These are phyloP conservation scores for Vidua macroura DNA, from an alignment of 2,113 vertebrate genomes.

Conservation along the genomic window DNA sequence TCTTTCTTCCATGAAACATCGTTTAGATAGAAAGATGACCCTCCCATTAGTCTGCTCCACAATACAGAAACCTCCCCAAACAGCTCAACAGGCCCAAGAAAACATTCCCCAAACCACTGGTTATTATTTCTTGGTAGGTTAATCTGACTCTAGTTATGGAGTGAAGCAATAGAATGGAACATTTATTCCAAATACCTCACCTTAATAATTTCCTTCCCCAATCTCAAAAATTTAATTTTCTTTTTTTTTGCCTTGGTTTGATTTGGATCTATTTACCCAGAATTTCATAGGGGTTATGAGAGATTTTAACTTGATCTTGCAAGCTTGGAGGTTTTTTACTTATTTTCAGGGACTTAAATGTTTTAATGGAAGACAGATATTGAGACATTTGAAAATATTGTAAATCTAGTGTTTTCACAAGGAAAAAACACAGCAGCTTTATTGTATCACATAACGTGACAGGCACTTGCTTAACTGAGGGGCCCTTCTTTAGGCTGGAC, in stretches of 20 bases:
- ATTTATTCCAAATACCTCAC: background rate
- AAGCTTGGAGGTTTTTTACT: background rate
- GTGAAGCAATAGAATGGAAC: background rate
- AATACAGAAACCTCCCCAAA: background rate
- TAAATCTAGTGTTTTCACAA: background rate
- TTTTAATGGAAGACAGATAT: background rate
- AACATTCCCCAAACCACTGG: accelerated
- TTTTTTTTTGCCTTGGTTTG: background rate
- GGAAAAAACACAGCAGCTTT: accelerated
- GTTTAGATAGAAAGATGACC: background rate
- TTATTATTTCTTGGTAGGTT: background rate
- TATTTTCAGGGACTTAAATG: background rate
- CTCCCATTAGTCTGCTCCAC: background rate
- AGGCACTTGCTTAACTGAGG: background rate
- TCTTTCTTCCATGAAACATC: background rate
- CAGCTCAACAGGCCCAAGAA: background rate
- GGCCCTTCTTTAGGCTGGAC: background rate
- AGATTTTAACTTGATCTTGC: background rate
- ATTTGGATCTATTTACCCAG: background rate
- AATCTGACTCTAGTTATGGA: background rate
- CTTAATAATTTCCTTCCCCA: background rate
- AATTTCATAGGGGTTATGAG: background rate
- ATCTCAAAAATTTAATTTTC: background rate
- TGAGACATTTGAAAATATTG: background rate
- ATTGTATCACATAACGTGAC: accelerated